These are phyloP conservation scores for Perithous albicinctus DNA, from an alignment of 2,888 invertebrate genomes.

Conservation along the genomic window DNA sequence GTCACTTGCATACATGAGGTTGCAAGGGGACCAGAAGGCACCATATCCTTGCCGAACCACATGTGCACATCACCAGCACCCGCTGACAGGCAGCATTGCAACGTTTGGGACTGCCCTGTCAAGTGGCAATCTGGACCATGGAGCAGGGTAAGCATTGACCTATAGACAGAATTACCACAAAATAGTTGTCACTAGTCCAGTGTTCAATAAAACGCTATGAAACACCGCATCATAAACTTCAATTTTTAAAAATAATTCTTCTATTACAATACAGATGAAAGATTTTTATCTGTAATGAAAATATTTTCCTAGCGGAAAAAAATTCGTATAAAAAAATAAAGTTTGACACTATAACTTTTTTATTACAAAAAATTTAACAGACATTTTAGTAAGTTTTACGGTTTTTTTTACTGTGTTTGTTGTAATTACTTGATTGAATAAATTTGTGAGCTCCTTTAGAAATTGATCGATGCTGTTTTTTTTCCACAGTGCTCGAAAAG, in stretches of 20 bases:
- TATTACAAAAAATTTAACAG: too few relatives aligned
- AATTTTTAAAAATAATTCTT: too few relatives aligned
- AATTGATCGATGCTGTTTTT: slow-evolving; percentile 5
- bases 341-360: too few relatives aligned
- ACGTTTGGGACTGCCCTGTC: slow-evolving; percentile 96
- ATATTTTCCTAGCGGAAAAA: too few relatives aligned
- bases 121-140: slow-evolving; percentile 95
- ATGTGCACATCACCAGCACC: slow-evolving; percentile 97
- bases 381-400: neutral
- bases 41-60: slow-evolving; percentile 96
- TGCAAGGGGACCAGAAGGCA: slow-evolving; percentile 94
- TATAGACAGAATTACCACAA: neutral
- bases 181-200: too few relatives aligned
- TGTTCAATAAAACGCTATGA: too few relatives aligned
- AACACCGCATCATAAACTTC: too few relatives aligned
- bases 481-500: slow-evolving; percentile 94
- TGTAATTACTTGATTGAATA: neutral
- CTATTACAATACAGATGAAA: too few relatives aligned
- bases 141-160: slow-evolving; percentile 87
- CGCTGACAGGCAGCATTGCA: slow-evolving; percentile 95
- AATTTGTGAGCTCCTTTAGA: neutral
- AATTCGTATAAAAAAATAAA: too few relatives aligned
- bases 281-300: too few relatives aligned
- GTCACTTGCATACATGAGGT: slow-evolving; percentile 96
- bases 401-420: neutral